A percentile compares a stretch with the other conserved stretches of the same genome.
phyloP scores from a whole-genome alignment of 2,888 invertebrate species.

The Tridacna gigas region DNA sequence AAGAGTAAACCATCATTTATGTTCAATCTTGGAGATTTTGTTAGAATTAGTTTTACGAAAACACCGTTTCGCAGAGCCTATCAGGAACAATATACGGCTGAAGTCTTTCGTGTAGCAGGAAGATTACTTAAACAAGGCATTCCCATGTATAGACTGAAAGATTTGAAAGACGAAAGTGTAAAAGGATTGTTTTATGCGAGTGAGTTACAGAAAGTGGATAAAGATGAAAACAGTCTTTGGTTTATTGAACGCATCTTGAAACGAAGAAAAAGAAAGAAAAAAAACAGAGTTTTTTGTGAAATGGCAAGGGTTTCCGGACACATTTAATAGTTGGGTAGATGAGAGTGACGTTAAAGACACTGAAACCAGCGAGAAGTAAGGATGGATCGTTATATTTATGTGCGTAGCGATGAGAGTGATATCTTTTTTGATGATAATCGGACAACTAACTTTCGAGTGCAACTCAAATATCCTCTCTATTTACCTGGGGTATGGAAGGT shows the following conservation, averaged over 20 bases:
- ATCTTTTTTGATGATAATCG: conserved; percentile 7
- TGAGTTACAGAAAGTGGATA: conserved; percentile 50
- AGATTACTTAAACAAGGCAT: conserved; percentile 38
- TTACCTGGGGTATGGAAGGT: conserved; percentile 28
- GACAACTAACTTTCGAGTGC: conserved; percentile 23
- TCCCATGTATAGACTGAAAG: conserved; percentile 39
- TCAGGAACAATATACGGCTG: conserved; percentile 42
- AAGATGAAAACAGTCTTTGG: conserved; percentile 57
- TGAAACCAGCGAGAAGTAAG: background rate
- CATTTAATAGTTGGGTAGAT: conserved; percentile 39
- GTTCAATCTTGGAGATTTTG: conserved; percentile 36
- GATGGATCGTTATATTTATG: conserved; percentile 35
- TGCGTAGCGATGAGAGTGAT: conserved; percentile 34
- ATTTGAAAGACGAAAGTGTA: conserved; percentile 39
- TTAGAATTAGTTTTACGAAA: conserved; percentile 40
- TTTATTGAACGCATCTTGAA: conserved; percentile 43
- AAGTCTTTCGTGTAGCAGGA: conserved; percentile 43
- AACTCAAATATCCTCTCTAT: conserved; percentile 11
- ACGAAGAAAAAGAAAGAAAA: conserved; percentile 29
- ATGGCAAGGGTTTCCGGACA: conserved; percentile 36
- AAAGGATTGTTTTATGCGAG: conserved; percentile 38
- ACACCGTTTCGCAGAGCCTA: conserved; percentile 35
- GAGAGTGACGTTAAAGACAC: conserved; percentile 23
- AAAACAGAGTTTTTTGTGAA: conserved; percentile 19
- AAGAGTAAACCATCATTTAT: conserved; percentile 31